These are phyloP conservation scores for Cephus spinipes DNA, from an alignment of 2,888 invertebrate species.

Conservation along the genomic window DNA sequence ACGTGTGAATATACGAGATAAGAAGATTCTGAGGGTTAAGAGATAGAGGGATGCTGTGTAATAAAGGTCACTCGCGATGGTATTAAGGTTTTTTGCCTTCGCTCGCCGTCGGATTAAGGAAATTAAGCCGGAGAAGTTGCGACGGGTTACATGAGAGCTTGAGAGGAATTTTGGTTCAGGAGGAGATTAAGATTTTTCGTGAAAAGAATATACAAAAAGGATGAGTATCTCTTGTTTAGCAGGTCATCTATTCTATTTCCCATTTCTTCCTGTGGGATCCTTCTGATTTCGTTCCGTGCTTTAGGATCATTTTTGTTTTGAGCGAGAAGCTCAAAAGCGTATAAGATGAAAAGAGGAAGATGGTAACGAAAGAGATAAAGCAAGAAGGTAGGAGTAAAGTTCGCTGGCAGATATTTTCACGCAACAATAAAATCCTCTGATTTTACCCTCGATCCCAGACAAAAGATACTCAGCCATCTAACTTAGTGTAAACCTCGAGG, in stretches of 20 bases:
- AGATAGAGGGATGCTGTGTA: neutral
- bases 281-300: neutral
- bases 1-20: neutral
- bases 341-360: neutral
- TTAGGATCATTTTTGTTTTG: neutral
- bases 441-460: slow-evolving; percentile 41
- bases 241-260: neutral
- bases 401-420: slow-evolving; percentile 15
- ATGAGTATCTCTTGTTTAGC: neutral
- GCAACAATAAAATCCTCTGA: slow-evolving; percentile 41
- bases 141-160: neutral
- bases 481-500: slow-evolving; percentile 56
- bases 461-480: slow-evolving; percentile 46
- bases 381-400: slow-evolving; percentile 6
- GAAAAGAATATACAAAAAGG: neutral
- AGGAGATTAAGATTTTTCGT: neutral
- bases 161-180: neutral
- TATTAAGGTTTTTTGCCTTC: neutral
- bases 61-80: neutral
- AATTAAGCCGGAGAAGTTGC: neutral
- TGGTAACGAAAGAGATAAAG: slow-evolving; percentile 22
- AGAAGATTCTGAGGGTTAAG: neutral
- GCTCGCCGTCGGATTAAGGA: neutral
- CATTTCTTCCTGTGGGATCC: neutral
- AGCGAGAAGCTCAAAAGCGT: neutral